A percentile compares a stretch with the other conserved stretches of the same genome.
These are phyloP conservation scores for Acanthosepion lycidas DNA, from an alignment of 2,888 invertebrate species.

Conservation along the genomic window DNA sequence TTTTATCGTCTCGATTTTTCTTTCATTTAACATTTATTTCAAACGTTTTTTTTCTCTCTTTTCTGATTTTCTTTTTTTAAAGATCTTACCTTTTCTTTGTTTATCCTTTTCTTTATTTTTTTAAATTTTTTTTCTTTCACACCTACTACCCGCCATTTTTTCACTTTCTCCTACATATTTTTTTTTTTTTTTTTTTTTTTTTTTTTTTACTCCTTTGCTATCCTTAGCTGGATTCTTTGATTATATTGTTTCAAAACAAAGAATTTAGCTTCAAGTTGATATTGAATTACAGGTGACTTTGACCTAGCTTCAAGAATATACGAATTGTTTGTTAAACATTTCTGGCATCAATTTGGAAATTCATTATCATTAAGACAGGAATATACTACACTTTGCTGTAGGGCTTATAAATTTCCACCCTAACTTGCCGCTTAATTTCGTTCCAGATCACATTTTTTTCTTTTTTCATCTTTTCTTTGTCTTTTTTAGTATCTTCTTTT, in stretches of 20 bases:
- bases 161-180: neutral
- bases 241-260: neutral
- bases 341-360: neutral
- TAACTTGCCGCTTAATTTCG: neutral
- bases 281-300: neutral
- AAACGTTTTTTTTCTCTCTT: neutral
- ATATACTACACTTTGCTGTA: neutral
- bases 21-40: too few relatives aligned
- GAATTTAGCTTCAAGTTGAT: neutral
- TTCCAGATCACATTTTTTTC: neutral
- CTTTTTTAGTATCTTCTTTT: too few relatives aligned
- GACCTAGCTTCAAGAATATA: neutral
- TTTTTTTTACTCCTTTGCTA: neutral
- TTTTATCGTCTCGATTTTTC: neutral
- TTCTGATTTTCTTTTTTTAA: neutral
- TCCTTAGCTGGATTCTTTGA: neutral
- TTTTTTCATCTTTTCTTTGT: too few relatives aligned
- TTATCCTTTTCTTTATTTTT: neutral
- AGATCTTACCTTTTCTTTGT: neutral
- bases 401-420: neutral
- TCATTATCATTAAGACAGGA: neutral
- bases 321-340: neutral
- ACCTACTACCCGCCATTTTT: neutral
- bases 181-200: neutral
- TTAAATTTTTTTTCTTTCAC: neutral